A percentile compares a stretch with the other conserved stretches of the same genome.
These are phyloP conservation scores for Pyxicephalus adspersus DNA, from an alignment of 2,113 vertebrate genomes.

Conservation along the genomic window DNA sequence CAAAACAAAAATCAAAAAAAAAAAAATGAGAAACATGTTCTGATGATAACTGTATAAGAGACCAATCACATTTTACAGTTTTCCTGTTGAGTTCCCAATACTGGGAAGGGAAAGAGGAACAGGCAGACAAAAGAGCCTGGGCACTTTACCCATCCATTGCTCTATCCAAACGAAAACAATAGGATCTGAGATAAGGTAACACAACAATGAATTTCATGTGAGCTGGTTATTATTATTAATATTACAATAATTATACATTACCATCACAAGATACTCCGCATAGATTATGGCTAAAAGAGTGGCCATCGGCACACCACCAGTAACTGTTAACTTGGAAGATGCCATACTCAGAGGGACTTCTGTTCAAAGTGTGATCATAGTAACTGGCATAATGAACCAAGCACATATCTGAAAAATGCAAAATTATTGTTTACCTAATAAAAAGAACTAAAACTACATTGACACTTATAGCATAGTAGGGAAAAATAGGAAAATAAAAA, in stretches of 20 bases:
- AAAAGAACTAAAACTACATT: background rate
- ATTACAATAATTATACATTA: background rate
- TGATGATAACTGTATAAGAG: no score
- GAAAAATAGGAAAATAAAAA: background rate
- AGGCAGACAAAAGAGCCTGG: no score
- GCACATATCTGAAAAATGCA: background rate
- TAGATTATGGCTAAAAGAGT: background rate
- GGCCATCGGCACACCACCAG: slow-evolving; percentile 59
- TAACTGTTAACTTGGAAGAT: slow-evolving; percentile 65
- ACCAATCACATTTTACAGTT: no score
- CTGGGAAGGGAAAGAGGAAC: no score
- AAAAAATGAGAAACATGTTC: no score
- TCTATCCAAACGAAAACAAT: no score
- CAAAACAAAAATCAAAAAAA: no score
- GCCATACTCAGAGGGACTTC: slow-evolving; percentile 59
- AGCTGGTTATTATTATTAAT: no score
- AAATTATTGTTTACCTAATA: background rate
- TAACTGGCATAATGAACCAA: background rate
- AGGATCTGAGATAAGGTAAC: no score
- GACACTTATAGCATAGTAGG: background rate
- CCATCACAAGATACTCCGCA: slow-evolving; percentile 3
- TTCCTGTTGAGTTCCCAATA: no score
- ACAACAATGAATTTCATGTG: no score
- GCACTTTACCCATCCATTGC: no score
- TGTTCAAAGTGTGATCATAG: slow-evolving; percentile 9